Conservation (phyloP, 2,797 vertebrate species). For the Calcarius lapponicus region DNA sequence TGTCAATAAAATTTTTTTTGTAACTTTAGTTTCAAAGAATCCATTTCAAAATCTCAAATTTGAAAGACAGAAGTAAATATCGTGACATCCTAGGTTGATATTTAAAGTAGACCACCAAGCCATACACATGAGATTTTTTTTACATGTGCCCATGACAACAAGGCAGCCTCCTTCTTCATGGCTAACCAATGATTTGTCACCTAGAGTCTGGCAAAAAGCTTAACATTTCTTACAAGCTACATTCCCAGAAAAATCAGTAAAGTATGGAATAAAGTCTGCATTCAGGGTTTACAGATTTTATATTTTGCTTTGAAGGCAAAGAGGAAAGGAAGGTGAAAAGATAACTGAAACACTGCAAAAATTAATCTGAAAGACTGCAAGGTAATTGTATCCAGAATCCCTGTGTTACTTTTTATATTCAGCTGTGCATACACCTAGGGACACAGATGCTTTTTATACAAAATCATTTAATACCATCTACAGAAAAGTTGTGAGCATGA, state of each 20-base stretch:
- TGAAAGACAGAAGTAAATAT: not conserved
- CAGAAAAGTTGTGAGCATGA: not conserved
- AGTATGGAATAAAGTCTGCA: not conserved
- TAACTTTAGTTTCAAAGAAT: not conserved
- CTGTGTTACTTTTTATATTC: not conserved
- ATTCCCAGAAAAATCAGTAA: not conserved
- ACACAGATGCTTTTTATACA: not conserved
- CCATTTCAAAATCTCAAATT: not conserved
- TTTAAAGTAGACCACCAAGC: not conserved
- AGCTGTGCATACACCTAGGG: not conserved
- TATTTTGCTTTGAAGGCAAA: not conserved
- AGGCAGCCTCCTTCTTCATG: not conserved
- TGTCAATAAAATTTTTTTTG: not conserved
- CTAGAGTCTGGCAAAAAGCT: not conserved
- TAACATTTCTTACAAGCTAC: not conserved
- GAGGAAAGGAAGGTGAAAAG: not conserved
- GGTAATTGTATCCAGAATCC: not conserved
- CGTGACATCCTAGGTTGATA: rapidly evolving
- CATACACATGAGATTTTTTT: not conserved
- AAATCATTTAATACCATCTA: not conserved
- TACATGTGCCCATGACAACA: not conserved
- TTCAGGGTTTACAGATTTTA: not conserved
- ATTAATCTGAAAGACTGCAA: not conserved
- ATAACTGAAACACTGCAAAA: not conserved
- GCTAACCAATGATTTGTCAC: not conserved